These are phyloP conservation scores for Pararge aegeria DNA, from an alignment of 1,140 invertebrate genomes.

Conservation along the genomic window DNA sequence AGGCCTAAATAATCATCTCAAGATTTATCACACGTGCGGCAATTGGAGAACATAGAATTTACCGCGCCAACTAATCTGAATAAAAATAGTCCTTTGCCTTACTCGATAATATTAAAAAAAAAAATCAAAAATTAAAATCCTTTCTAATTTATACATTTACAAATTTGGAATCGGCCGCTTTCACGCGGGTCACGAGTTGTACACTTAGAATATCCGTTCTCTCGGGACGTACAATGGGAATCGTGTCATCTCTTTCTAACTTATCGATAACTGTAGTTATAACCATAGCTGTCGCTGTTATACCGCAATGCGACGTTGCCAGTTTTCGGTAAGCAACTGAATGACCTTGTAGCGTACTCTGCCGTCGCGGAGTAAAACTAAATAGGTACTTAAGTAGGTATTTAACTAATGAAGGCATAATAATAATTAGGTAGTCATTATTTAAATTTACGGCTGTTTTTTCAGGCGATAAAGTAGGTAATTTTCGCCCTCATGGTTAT, in stretches of 20 bases:
- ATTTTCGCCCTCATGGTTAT: no score
- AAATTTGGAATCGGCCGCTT: conserved; percentile 65
- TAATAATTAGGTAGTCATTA: background rate
- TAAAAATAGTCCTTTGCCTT: background rate
- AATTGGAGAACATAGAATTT: no score
- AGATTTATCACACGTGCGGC: background rate
- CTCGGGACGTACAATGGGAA: conserved; percentile 66
- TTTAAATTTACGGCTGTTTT: no score
- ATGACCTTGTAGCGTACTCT: conserved; percentile 63
- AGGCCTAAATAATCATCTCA: conserved; percentile 23
- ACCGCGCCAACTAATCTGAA: background rate
- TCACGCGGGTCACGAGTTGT: conserved; percentile 68
- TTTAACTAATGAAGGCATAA: background rate
- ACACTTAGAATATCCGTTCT: conserved; percentile 67
- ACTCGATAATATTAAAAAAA: conserved; percentile 13
- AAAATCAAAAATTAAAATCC: conserved; percentile 15
- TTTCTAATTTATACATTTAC: conserved; percentile 37
- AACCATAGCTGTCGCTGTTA: conserved; percentile 37
- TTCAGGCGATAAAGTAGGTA: no score
- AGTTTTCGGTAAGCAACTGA: conserved; percentile 37
- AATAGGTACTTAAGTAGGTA: conserved; percentile 36
- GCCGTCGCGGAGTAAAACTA: conserved; percentile 41
- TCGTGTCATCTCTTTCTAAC: conserved; percentile 47
- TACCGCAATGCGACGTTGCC: conserved; percentile 55
- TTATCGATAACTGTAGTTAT: background rate